phyloP scores from a whole-genome alignment of 2,888 invertebrate genomes.

The Agrilus cyanescens region DNA sequence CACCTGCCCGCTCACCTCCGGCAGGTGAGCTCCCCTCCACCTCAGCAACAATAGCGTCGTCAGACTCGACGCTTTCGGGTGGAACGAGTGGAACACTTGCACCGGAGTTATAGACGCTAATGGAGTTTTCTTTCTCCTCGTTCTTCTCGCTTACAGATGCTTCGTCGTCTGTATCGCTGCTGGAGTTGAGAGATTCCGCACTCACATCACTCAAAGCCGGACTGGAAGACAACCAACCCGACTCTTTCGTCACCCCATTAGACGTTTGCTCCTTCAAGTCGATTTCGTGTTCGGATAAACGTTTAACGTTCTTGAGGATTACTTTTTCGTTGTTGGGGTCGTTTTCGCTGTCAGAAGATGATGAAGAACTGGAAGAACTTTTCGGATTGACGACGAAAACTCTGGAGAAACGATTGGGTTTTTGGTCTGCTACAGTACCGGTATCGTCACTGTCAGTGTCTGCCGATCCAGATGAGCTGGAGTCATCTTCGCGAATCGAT shows the following conservation, averaged over 20 bases:
- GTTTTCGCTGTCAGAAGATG: conserved; percentile 41
- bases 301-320: conserved; percentile 30
- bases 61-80: neutral
- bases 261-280: too few relatives aligned
- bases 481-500: conserved; percentile 36
- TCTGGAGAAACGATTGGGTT: conserved; percentile 46
- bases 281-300: conserved; percentile 18
- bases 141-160: conserved; percentile 3
- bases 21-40: conserved; percentile 25
- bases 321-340: conserved; percentile 44
- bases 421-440: conserved; percentile 44
- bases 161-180: conserved; percentile 15
- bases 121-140: conserved; percentile 10
- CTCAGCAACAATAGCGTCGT: conserved; percentile 19
- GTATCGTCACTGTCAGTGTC: conserved; percentile 41
- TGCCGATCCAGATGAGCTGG: conserved; percentile 28
- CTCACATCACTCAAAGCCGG: conserved; percentile 30
- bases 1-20: conserved; percentile 25
- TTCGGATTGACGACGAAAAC: conserved; percentile 56
- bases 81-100: conserved; percentile 9
- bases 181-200: conserved; percentile 30
- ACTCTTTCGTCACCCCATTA: conserved; percentile 5
- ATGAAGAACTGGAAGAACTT: conserved; percentile 41
- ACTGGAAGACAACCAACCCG: conserved; percentile 24
- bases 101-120: conserved; percentile 10